Evolutionary conservation across 1,140 invertebrate species (phyloP), one percentile per base, ranked within the genome.

Genomic region (Amyelois transitella): DNA sequence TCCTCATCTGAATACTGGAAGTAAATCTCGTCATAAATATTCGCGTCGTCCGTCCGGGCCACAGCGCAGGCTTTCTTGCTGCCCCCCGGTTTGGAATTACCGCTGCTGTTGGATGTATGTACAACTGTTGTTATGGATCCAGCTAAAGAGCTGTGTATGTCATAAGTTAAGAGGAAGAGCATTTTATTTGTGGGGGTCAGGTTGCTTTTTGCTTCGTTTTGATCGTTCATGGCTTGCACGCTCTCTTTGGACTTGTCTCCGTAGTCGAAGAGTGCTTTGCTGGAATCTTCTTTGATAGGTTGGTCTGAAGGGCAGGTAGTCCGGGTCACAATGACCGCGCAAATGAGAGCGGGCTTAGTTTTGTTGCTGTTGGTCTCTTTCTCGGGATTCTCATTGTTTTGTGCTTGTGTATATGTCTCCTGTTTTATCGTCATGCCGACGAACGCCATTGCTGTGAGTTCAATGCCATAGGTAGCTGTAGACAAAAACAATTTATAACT

Each of bases 1-100:
- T 89, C 87, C 49, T 89, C 88, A 56, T 89, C 87, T 1, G 86
- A 83, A 60, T 88, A 89, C 58, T 88, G 86, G 25, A 88, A 77
- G 62, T 86, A 89, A 43, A 89, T 81, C 51, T 89, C 85, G 59
- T 89, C 88, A 53, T 87, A 89, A 52, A 88, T 86, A 25, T 82
- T 84, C 0, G 77, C 72, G 56, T 88, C 83, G 28, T 86, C 86
- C 4, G 79, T 75, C 22, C 81, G 61, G 0, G 77, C 66, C 1
- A 88, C 74, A 0, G 82, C 66, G 43, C 75, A 81, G 4, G 83
- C 81, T 66, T 89, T 89, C 59, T 88, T 89, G 54, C 88, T 88
- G 28, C 85, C 88, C 3, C 86, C 86, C 0, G 86, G 81, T 64
- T 88, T 88, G 8, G 82, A 82, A 24, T 84, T 75, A 5, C 75